Evolutionary conservation across 2,888 invertebrate species (phyloP).

Genomic region (Abrostola triplasia): DNA sequence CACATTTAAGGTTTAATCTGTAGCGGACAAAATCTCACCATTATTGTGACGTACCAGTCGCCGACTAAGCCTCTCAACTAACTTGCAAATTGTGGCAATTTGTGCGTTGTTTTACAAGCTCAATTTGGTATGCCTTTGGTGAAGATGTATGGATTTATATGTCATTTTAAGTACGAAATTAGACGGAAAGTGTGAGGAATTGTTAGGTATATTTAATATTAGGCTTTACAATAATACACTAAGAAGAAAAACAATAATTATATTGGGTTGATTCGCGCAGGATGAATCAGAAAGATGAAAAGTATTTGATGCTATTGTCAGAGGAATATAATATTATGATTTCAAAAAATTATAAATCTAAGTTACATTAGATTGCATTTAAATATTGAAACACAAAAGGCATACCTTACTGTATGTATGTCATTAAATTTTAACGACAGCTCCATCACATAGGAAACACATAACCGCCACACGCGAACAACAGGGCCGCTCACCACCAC

Average conservation of each 20-base stretch:
- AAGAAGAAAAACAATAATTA: no score
- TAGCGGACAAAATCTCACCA: slow-evolving; percentile 68
- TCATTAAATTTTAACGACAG: neutral
- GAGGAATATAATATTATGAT: no score
- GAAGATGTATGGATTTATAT: neutral
- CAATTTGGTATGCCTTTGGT: slow-evolving; percentile 1
- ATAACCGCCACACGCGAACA: slow-evolving; percentile 20
- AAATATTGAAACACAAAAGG: slow-evolving; percentile 7
- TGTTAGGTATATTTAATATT: no score
- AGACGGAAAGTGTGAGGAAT: no score
- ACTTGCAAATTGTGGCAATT: slow-evolving; percentile 63
- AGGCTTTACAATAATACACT: no score
- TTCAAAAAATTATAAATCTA: no score
- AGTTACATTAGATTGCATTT: no score
- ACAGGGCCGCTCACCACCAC: slow-evolving; percentile 45
- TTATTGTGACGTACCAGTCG: slow-evolving; percentile 67
- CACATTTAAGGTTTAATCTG: slow-evolving; percentile 69
- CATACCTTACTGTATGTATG: neutral
- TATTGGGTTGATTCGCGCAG: no score
- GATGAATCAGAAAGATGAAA: no score
- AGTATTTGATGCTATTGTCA: no score
- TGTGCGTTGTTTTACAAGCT: slow-evolving; percentile 36
- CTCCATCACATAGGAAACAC: slow-evolving; percentile 6
- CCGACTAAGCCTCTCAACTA: slow-evolving; percentile 55
- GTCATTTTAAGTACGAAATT: neutral